Evolutionary conservation across 2,113 vertebrate species (phyloP).

Genomic region (Chaenogobius annularis): DNA sequence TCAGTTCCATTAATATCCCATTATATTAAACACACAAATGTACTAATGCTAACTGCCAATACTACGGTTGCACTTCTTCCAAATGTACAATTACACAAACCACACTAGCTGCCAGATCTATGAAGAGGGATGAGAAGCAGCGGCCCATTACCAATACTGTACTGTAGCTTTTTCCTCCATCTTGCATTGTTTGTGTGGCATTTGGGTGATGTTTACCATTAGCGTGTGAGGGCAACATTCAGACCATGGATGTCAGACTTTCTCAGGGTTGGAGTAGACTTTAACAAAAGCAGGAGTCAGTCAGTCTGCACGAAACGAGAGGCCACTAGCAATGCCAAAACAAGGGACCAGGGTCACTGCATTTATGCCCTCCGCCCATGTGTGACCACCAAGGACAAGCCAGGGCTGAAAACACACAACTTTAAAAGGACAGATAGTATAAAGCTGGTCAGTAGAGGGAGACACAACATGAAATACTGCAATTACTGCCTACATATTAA

Average conservation of each 20-base stretch:
- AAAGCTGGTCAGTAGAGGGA: background rate
- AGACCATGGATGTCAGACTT: constrained; percentile 53
- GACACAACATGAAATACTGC: background rate
- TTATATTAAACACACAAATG: too few species aligned
- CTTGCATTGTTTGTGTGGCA: constrained; percentile 60
- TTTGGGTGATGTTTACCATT: constrained; percentile 69
- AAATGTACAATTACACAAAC: constrained; percentile 44
- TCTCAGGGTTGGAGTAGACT: constrained; percentile 21
- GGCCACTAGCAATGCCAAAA: constrained; percentile 39
- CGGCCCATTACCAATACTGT: constrained; percentile 41
- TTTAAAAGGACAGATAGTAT: background rate
- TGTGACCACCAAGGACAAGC: constrained; percentile 27
- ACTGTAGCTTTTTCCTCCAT: constrained; percentile 22
- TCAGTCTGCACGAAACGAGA: constrained; percentile 51
- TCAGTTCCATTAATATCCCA: background rate
- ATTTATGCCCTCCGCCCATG: constrained; percentile 35
- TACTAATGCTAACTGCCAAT: constrained; percentile 19
- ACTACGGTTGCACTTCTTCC: constrained; percentile 46
- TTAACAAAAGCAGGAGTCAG: constrained; percentile 63
- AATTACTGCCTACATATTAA: background rate
- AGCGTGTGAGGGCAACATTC: constrained; percentile 67
- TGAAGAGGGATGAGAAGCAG: constrained; percentile 21
- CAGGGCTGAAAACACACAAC: constrained; percentile 4
- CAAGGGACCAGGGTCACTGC: constrained; percentile 36
- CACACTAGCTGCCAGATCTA: constrained; percentile 41